Base-by-base conservation (phyloP, 2,888 invertebrate genomes). In the Saturnia pavonia region DNA sequence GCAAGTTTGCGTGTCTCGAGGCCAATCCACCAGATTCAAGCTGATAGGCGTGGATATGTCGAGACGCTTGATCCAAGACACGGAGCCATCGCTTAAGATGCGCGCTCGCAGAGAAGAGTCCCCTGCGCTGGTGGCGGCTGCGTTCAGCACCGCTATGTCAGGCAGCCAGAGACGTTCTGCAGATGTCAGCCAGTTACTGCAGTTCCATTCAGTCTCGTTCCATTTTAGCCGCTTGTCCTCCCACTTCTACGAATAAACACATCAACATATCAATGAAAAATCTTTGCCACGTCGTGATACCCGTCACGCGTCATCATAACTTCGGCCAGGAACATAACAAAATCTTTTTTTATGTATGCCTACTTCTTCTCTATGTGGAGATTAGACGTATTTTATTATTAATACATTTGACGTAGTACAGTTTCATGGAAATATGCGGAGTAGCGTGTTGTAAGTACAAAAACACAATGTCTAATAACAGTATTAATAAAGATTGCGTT, bases 131-230 rank as follows among this genome's bases (percentile, higher is more conserved):
- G 94, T 94, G 3, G 96, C 96, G 74, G 96, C 95, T 88, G 95
- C 95, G 88, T 97, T 97, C 77, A 96, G 95, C 19, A 97, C 92
- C 74, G 95, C 94, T 73, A 97, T 91, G 86, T 97, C 97, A 6
- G 97, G 97, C 85, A 95, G 95, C 97, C 97, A 98, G 77, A 97
- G 93, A 83, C 97, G 96, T 85, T 96, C 96, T 72, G 95, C 95
- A 12, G 95, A 95, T 80, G 96, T 90, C 82, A 96, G 94, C 57
- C 96, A 87, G 63, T 88, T 86, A 27, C 89, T 90, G 69, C 97
- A 91, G 43, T 95, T 96, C 77, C 96, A 97, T 34, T 95, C 95
- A 3, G 91, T 89, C 0, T 94, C 86, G 82, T 97, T 96, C 97
- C 97, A 97, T 69, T 92, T 90, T 7, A 97, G 88, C 71, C 96